Evolutionary conservation across 2,113 vertebrate species (phyloP).

Genomic region (Grallaria varia): DNA sequence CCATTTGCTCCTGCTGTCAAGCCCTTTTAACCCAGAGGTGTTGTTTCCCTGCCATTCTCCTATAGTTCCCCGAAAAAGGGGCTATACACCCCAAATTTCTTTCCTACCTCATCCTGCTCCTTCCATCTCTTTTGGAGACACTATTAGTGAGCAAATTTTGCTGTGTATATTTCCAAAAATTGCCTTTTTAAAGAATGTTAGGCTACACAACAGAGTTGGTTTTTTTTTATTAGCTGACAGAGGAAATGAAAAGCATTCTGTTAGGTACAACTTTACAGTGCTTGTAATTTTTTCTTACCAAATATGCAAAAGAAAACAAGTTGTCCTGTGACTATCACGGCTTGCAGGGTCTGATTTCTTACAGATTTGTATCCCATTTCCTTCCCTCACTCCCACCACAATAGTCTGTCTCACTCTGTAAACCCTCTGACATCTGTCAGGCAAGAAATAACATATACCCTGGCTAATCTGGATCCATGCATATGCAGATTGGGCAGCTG

Average conservation of each 20-base stretch:
- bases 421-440: constrained; percentile 65
- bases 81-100: not conserved
- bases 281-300: not conserved
- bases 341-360: not conserved
- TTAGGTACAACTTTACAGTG: not conserved
- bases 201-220: not conserved
- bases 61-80: not conserved
- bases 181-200: not conserved
- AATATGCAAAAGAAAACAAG: not conserved
- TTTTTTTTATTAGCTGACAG: not conserved
- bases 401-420: constrained; percentile 37
- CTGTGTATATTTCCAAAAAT: not conserved
- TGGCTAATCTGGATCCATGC: constrained; percentile 60
- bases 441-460: constrained; percentile 52
- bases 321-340: not conserved
- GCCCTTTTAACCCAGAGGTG: not conserved
- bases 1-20: not conserved
- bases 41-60: not conserved
- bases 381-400: not conserved
- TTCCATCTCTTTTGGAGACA: not conserved
- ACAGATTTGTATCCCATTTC: constrained; percentile 6
- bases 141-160: not conserved
- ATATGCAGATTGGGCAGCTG: constrained; percentile 70
- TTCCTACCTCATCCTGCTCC: not conserved
- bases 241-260: not conserved